phyloP scores from a whole-genome alignment of 2,113 vertebrate species.

The Muntiacus reevesi region DNA sequence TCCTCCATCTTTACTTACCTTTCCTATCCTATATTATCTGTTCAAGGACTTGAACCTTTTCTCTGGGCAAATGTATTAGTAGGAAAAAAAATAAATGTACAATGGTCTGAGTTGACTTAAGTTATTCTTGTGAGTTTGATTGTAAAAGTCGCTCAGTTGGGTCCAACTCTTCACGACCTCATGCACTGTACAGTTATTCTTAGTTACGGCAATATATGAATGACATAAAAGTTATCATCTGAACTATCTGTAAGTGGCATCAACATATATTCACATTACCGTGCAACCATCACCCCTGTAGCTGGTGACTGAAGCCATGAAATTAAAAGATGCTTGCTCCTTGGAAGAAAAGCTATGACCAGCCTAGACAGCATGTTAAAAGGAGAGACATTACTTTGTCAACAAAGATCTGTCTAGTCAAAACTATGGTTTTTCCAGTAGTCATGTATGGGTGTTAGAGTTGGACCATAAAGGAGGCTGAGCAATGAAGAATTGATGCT shows the following conservation, averaged over 20 bases:
- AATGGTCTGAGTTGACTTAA: not conserved
- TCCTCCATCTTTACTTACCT: not conserved
- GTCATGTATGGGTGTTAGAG: not conserved
- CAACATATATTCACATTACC: fast-evolving
- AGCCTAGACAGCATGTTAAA: not conserved
- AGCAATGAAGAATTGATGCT: not conserved
- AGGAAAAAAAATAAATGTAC: not conserved
- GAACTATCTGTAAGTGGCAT: not conserved
- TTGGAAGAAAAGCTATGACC: not conserved
- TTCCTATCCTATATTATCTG: not conserved
- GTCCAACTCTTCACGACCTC: not conserved
- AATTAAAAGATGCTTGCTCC: not conserved
- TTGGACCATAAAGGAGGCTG: not conserved
- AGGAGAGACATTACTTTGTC: not conserved
- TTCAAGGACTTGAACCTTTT: not conserved
- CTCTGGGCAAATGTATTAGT: not conserved
- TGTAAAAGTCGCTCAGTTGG: not conserved
- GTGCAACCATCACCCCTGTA: fast-evolving
- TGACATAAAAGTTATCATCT: not conserved
- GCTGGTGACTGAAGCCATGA: not conserved
- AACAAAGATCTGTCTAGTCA: not conserved
- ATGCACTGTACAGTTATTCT: not conserved
- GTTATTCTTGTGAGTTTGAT: not conserved
- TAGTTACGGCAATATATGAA: not conserved
- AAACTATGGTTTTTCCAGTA: not conserved